These are phyloP conservation scores for Bacillus rossius DNA, from an alignment of 1,140 invertebrate species.

Conservation along the genomic window DNA sequence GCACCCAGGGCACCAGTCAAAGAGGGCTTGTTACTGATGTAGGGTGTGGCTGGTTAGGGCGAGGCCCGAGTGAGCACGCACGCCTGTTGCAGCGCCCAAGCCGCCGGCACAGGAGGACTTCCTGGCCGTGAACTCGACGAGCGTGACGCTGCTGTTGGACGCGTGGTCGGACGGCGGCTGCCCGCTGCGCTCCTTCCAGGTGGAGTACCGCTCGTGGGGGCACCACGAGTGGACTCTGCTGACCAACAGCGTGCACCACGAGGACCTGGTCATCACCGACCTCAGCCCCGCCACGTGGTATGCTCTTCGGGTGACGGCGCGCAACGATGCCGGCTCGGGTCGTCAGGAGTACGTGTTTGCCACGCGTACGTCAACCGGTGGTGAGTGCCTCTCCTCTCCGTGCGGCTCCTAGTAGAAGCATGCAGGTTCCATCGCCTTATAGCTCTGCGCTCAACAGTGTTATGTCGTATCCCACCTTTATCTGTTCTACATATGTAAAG, in stretches of 20 bases:
- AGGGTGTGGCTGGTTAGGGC: too few species aligned
- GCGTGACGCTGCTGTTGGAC: constrained; percentile 38
- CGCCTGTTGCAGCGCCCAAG: constrained; percentile 27
- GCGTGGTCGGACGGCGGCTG: constrained; percentile 50
- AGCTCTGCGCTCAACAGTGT: too few species aligned
- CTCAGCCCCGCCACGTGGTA: constrained; percentile 73
- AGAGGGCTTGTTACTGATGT: too few species aligned
- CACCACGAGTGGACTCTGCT: constrained; percentile 24
- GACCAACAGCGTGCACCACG: constrained; percentile 29
- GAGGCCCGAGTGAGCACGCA: too few species aligned
- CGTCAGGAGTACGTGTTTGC: constrained; percentile 70
- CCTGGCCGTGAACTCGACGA: constrained; percentile 35
- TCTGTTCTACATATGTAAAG: too few species aligned
- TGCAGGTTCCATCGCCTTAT: too few species aligned
- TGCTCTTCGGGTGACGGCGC: constrained; percentile 66
- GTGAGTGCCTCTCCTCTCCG: constrained; percentile 41
- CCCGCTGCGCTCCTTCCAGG: constrained; percentile 47
- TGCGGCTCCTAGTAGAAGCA: too few species aligned
- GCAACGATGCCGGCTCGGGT: constrained; percentile 73
- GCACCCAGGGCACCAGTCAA: too few species aligned
- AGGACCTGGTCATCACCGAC: constrained; percentile 62
- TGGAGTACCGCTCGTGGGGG: constrained; percentile 34
- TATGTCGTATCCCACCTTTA: too few species aligned
- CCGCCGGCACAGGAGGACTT: constrained; percentile 29
- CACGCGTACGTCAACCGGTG: constrained; percentile 69